Evolutionary conservation across 2,113 vertebrate species (phyloP).

Genomic region (Cochlearius cochlearius): DNA sequence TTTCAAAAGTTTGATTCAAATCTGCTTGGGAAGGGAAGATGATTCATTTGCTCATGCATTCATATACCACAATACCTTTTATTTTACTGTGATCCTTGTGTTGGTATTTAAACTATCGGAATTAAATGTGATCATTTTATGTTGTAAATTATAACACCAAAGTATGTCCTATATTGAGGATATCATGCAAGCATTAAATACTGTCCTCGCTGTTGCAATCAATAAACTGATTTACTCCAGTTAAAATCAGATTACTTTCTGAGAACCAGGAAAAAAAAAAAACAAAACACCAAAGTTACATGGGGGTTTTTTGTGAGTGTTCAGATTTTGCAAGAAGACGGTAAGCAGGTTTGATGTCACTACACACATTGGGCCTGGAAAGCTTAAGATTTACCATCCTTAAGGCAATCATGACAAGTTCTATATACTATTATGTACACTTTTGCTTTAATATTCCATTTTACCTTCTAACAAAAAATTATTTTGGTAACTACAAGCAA

Average conservation of each 20-base stretch:
- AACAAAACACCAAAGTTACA: too few species aligned
- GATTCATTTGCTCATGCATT: neutral
- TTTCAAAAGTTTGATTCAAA: neutral
- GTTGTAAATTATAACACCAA: neutral
- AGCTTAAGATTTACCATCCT: neutral
- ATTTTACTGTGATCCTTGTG: neutral
- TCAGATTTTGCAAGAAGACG: neutral
- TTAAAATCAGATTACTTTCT: neutral
- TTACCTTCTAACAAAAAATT: neutral
- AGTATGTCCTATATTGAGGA: neutral
- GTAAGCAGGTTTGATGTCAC: neutral
- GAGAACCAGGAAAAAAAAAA: neutral
- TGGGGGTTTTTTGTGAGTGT: rapidly evolving
- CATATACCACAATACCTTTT: neutral
- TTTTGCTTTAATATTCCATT: neutral
- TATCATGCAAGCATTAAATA: neutral
- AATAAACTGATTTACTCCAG: neutral
- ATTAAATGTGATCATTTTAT: neutral
- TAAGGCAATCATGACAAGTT: neutral
- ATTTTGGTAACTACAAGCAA: neutral
- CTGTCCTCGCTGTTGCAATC: neutral
- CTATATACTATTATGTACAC: neutral
- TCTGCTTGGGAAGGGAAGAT: neutral
- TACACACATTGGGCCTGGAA: neutral
- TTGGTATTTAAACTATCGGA: neutral